Evolutionary conservation across 2,888 invertebrate genomes (phyloP).

Genomic region (Drosophila tripunctata): DNA sequence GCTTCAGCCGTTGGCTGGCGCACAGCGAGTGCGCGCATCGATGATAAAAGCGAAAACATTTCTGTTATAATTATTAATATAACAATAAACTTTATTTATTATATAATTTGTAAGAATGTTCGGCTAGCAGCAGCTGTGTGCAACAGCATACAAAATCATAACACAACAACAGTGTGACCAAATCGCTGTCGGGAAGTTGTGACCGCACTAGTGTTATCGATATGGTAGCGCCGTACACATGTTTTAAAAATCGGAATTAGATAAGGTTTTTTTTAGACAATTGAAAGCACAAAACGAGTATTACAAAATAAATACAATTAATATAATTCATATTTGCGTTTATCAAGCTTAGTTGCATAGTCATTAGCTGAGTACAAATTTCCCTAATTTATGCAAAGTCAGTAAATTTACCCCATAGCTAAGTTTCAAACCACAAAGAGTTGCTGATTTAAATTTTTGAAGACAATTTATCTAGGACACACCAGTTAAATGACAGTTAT

Average conservation of each 20-base stretch:
- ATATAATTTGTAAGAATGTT: constrained; percentile 39
- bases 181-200: background rate
- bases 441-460: background rate
- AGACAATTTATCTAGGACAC: constrained; percentile 37
- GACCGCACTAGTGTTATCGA: constrained; percentile 16
- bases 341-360: too few species aligned
- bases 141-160: constrained; percentile 45
- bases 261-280: background rate
- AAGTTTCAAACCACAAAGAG: constrained; percentile 30
- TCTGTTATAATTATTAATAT: constrained; percentile 36
- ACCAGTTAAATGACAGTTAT: constrained; percentile 31
- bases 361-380: too few species aligned
- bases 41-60: constrained; percentile 71
- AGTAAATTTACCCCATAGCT: background rate
- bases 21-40: constrained; percentile 64
- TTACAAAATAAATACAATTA: too few species aligned
- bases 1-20: constrained; percentile 67
- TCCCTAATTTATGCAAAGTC: background rate
- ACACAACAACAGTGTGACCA: constrained; percentile 36
- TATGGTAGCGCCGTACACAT: background rate
- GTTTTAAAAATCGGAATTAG: background rate
- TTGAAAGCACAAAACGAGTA: background rate
- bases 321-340: too few species aligned
- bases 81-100: constrained; percentile 29
- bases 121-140: too few species aligned